Percentiles rank a stretch among this genome's conserved stretches.
Conservation (phyloP, 1,140 invertebrate genomes). For the Chionoecetes opilio region DNA sequence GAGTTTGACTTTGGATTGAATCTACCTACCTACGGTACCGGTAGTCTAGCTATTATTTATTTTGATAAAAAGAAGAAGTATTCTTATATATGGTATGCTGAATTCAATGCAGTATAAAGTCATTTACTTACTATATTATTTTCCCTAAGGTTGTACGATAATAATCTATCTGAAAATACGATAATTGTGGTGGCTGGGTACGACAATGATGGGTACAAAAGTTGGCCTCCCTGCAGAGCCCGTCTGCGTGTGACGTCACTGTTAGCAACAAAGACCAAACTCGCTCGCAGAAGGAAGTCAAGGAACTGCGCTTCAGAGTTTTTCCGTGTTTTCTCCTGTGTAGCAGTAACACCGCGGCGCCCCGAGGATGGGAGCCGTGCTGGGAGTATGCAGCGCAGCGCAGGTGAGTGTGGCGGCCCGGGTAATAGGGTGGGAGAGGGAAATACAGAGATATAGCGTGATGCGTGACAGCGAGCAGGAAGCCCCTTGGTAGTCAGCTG, state of each 20-base stretch:
- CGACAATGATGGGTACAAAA: too few species aligned
- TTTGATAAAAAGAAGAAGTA: too few species aligned
- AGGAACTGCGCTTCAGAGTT: not conserved
- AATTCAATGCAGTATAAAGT: too few species aligned
- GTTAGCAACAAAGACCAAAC: not conserved
- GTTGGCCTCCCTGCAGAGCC: too few species aligned
- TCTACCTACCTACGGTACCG: too few species aligned
- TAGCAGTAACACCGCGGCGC: not conserved
- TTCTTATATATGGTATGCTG: too few species aligned
- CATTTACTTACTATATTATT: too few species aligned
- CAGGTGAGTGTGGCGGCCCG: conserved; percentile 41
- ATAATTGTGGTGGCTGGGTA: too few species aligned
- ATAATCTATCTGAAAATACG: too few species aligned
- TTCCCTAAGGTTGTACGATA: too few species aligned
- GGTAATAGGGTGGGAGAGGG: not conserved
- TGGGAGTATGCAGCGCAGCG: conserved; percentile 63
- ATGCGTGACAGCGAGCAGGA: not conserved
- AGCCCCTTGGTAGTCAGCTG: not conserved
- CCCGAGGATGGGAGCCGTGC: conserved; percentile 58
- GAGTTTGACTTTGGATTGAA: too few species aligned
- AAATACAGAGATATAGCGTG: not conserved
- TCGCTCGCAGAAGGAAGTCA: not conserved
- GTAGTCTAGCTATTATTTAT: too few species aligned
- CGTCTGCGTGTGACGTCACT: not conserved
- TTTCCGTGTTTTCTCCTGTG: not conserved